Base-by-base conservation (phyloP, 2,797 vertebrate genomes). In the Cyprinella venusta region DNA sequence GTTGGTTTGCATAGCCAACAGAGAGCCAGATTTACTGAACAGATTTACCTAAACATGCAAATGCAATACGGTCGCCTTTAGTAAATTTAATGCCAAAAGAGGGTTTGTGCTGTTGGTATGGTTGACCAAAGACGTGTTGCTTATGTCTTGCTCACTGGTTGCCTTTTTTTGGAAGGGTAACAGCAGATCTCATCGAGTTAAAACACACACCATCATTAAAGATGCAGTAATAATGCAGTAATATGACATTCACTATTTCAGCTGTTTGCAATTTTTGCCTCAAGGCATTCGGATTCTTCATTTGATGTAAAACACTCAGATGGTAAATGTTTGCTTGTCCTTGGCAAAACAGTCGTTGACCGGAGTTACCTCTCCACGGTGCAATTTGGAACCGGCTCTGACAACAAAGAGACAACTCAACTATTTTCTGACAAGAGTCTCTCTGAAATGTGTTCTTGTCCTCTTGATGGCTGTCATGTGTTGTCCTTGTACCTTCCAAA, bases 401-500 rank as follows among this genome's bases (percentile, higher is more conserved):
- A 67, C 75, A 85, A 77, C 76, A 82, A 80, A 87, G 75, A 86
- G 59, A 54, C 24, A 38, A 72, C 40, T 82, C 38, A 24, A 18
- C 48, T 71, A 38, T 52, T 74, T 83, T 81, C 79, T 85, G 69
- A 88, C 71, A 76, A 82, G 74, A 26, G 45, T 48, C 26, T 54
- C 56, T 69, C 74, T 84, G 59, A 84, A 74, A 88, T 76, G 50
- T 76, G 76, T 75, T 87, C 70, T 81, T 64, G 50, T 86, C 86
- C 85, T 52, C 54, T 59, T 85, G 82, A 85, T 67, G 82, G 85
- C 82, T 84, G 74, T 83, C 84, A 79, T 65, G 72, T 83, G 65
- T 81, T 36, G 71, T 88, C 77, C 63, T 83, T 86, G 84, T 80
- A 81, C 65, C 79, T 67, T 42, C 63, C 85, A 69, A 77, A 76